phyloP scores from a whole-genome alignment of 2,888 invertebrate genomes.

The Tachina lurida region DNA sequence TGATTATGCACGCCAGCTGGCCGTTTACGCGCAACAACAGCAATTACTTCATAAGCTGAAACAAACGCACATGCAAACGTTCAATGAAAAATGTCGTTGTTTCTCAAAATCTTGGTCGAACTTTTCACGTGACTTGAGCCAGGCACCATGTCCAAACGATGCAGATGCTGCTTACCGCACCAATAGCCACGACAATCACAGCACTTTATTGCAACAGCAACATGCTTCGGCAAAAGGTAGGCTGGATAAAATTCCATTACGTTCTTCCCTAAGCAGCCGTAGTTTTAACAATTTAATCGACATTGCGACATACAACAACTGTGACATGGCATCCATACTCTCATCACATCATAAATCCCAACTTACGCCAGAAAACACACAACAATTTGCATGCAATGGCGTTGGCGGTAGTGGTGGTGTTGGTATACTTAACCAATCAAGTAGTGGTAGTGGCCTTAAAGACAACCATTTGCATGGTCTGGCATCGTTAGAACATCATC shows the following conservation, averaged over 20 bases:
- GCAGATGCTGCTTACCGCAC: conserved; percentile 24
- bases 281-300: conserved; percentile 79
- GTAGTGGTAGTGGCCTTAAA: conserved; percentile 80
- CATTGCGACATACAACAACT: conserved; percentile 76
- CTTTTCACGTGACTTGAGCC: conserved; percentile 79
- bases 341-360: conserved; percentile 81
- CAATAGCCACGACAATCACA: conserved; percentile 70
- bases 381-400: conserved; percentile 70
- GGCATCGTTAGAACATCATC: conserved; percentile 73
- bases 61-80: conserved; percentile 72
- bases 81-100: conserved; percentile 80
- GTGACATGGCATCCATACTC: conserved; percentile 71
- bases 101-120: conserved; percentile 82
- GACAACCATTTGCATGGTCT: conserved; percentile 78
- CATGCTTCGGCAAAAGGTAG: conserved; percentile 68
- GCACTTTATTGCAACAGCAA: conserved; percentile 61
- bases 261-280: conserved; percentile 76
- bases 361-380: conserved; percentile 61
- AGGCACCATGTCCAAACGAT: conserved; percentile 72
- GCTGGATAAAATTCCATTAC: conserved; percentile 69
- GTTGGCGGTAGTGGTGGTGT: conserved; percentile 72
- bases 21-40: conserved; percentile 79
- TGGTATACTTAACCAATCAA: conserved; percentile 73
- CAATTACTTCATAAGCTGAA: conserved; percentile 72
- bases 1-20: conserved; percentile 81